phyloP scores from a whole-genome alignment of 2,888 invertebrate genomes.

The Stenoptilia bipunctidactyla region DNA sequence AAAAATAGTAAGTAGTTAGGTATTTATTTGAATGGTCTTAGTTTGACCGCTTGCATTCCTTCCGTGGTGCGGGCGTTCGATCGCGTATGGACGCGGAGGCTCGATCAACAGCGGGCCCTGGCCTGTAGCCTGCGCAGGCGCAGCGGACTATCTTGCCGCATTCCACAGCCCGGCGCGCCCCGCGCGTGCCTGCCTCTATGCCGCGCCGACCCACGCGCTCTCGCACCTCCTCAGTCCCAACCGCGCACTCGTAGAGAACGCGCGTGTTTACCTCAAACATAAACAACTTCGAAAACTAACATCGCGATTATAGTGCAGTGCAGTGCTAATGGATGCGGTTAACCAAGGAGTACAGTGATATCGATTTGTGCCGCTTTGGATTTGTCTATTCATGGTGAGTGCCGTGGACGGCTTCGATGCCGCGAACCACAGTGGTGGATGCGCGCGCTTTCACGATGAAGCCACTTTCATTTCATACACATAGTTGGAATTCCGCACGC shows the following conservation, averaged over 20 bases:
- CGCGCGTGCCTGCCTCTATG: conserved; percentile 74
- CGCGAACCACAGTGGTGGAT: conserved; percentile 41
- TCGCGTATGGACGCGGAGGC: conserved; percentile 33
- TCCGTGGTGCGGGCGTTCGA: conserved; percentile 26
- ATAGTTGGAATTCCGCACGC: conserved; percentile 67
- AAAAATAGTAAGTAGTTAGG: conserved; percentile 20
- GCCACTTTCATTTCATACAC: conserved; percentile 71
- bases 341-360: conserved; percentile 44
- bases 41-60: conserved; percentile 45
- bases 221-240: conserved; percentile 56
- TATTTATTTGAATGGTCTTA: conserved; percentile 39
- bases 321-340: conserved; percentile 65
- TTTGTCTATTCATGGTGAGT: conserved; percentile 67
- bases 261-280: conserved; percentile 30
- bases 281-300: no score
- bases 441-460: conserved; percentile 69
- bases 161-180: conserved; percentile 58
- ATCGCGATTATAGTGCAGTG: conserved; percentile 57
- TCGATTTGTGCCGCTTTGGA: conserved; percentile 44
- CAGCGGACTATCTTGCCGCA: conserved; percentile 64
- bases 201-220: conserved; percentile 80
- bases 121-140: conserved; percentile 42
- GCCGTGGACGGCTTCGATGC: conserved; percentile 28
- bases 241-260: conserved; percentile 46
- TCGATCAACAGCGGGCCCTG: conserved; percentile 38